phyloP scores from a whole-genome alignment of 2,113 vertebrate species.

The Gnathochromis pfefferi region DNA sequence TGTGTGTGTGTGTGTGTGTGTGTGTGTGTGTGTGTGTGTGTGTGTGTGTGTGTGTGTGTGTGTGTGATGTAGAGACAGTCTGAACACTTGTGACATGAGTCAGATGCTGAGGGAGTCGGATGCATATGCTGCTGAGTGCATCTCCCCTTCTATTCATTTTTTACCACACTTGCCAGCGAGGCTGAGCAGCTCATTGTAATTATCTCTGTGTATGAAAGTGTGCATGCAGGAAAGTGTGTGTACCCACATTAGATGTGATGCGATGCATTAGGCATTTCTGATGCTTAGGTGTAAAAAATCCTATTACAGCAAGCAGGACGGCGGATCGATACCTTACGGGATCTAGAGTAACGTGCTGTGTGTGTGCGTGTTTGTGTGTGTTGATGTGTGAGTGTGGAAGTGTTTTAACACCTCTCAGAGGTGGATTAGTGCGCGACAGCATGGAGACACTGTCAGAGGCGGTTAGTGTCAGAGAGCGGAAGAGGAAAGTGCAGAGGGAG shows the following conservation, averaged over 20 bases:
- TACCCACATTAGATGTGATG: conserved; percentile 3
- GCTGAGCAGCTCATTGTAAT: conserved; percentile 12
- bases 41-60: neutral
- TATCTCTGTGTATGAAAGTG: neutral
- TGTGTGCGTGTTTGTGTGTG: conserved; percentile 24
- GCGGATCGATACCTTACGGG: conserved; percentile 78
- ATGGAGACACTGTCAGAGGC: conserved; percentile 77
- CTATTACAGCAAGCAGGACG: conserved; percentile 61
- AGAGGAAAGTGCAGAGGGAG: neutral
- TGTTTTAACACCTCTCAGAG: conserved; percentile 79
- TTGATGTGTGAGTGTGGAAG: conserved; percentile 61
- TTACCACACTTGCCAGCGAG: conserved; percentile 60
- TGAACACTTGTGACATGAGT: conserved; percentile 51
- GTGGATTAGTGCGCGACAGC: conserved; percentile 84
- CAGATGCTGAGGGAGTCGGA: conserved; percentile 41
- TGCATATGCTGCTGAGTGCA: conserved; percentile 51
- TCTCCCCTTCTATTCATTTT: conserved; percentile 65
- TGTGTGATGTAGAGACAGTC: neutral
- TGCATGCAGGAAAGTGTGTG: neutral
- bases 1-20: neutral
- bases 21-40: neutral
- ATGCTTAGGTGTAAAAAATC: conserved; percentile 76
- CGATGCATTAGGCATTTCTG: conserved; percentile 59
- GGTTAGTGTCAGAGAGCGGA: conserved; percentile 69
- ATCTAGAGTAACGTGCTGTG: conserved; percentile 62